Evolutionary conservation across 2,888 invertebrate genomes (phyloP), one percentile per base, ranked within the genome.

Genomic region (Willowsia nigromaculata): DNA sequence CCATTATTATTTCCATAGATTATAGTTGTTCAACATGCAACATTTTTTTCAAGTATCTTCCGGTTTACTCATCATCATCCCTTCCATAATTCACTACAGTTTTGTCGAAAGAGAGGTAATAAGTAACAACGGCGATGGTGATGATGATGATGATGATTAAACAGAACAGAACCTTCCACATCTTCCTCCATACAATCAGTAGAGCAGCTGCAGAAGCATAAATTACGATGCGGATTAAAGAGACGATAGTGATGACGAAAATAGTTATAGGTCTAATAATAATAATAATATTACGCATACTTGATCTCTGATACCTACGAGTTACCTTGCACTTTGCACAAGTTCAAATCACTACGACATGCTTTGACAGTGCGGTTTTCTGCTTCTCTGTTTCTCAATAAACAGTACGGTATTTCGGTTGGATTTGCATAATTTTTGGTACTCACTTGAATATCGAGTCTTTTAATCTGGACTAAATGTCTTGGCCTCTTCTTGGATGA

Each of bases 31-130:
- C 4, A 82, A 76, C 89, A 89, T 85, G 89, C 89, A 85, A 85
- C 25, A 37, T 56, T 89, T 86, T 89, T 89, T 85, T 89, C 89
- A 89, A 89, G 89, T 85, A 82, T 89, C 89, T 89, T 89, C 89
- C 89, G 89, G 89, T 89, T 78, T 89, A 76, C 85, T 89, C 89
- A 85, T 82, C 89, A 78, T 30, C 37, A 78, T 53, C 78, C 65
- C 62, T 65, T 83, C 83, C 68, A 68, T 68, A 83, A 78, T 47
- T 74, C 47, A 27, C 80, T 30, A 59, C 78, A 68, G 80, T 71
- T 78, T 53, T 53, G 71, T 84, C 13, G 65, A 76, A 62, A 18
- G 65, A 83, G 62, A n/a, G 9, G 22, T 74, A 15, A n/a, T n/a
- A n/a, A n/a, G n/a, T n/a, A n/a, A n/a, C n/a, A n/a, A n/a, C 27